Evolutionary conservation across 1,140 invertebrate species (phyloP).

Genomic region (Globodera rostochiensis): DNA sequence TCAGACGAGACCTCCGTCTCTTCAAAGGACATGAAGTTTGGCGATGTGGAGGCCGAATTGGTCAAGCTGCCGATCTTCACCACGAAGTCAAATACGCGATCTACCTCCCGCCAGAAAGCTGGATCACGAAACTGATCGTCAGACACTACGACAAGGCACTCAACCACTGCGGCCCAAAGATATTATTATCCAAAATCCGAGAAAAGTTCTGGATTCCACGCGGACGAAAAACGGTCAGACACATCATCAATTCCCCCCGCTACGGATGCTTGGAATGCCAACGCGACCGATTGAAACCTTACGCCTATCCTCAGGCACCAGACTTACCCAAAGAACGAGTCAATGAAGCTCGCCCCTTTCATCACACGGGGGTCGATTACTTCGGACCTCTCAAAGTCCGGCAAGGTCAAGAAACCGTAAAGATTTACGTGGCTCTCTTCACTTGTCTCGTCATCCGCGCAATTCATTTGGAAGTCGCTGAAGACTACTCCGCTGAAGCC

Average conservation of each 20-base stretch:
- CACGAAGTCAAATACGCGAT: neutral
- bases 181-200: neutral
- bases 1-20: too few species aligned
- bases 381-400: neutral
- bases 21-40: too few species aligned
- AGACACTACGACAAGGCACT: neutral
- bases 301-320: neutral
- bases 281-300: neutral
- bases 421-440: conserved; percentile 1
- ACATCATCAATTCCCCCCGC: neutral
- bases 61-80: too few species aligned
- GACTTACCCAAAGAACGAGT: neutral
- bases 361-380: neutral
- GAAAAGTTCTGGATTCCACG: neutral
- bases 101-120: neutral
- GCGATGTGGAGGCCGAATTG: too few species aligned
- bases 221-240: neutral
- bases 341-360: neutral
- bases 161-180: neutral
- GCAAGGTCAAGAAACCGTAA: neutral
- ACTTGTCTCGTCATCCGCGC: conserved; percentile 22
- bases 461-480: conserved; percentile 14
- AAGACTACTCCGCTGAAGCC: conserved; percentile 9
- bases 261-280: neutral
- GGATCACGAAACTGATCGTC: neutral